Conservation (phyloP, 2,888 invertebrate genomes). For the Xestoiulus laeticollis region DNA sequence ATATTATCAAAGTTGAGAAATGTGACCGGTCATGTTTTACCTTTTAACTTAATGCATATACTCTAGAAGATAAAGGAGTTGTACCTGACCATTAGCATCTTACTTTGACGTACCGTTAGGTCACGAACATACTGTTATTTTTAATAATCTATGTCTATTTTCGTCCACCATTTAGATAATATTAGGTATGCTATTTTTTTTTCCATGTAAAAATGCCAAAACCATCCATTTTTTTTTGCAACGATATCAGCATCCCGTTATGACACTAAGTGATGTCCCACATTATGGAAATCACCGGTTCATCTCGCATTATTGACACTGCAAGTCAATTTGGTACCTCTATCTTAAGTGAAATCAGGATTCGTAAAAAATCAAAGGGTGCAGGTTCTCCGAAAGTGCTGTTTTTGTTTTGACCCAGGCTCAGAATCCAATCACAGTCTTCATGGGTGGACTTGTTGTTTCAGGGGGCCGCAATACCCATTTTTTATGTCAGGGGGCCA, state of each 20-base stretch:
- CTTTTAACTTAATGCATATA: neutral
- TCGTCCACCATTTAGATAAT: constrained; percentile 21
- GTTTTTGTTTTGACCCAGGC: neutral
- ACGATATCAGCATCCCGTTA: constrained; percentile 32
- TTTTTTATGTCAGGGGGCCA: neutral
- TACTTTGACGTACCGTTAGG: neutral
- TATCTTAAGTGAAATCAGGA: constrained; percentile 31
- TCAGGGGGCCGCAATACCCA: neutral
- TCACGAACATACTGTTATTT: neutral
- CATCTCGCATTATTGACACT: constrained; percentile 43
- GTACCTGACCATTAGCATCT: neutral
- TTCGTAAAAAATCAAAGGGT: neutral
- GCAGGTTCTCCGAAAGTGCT: neutral
- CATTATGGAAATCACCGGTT: constrained; percentile 36
- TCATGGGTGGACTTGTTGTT: neutral
- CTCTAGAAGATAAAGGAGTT: neutral
- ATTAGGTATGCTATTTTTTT: constrained; percentile 23
- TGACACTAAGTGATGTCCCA: constrained; percentile 28
- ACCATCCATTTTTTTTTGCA: neutral
- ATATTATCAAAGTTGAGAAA: neutral
- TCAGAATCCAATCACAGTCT: neutral
- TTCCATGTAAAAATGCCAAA: neutral
- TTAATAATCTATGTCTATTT: constrained; percentile 23
- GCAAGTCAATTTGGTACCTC: constrained; percentile 10
- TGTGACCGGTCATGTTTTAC: neutral